Conservation (phyloP, 1,140 invertebrate species). For the Euschistus heros region DNA sequence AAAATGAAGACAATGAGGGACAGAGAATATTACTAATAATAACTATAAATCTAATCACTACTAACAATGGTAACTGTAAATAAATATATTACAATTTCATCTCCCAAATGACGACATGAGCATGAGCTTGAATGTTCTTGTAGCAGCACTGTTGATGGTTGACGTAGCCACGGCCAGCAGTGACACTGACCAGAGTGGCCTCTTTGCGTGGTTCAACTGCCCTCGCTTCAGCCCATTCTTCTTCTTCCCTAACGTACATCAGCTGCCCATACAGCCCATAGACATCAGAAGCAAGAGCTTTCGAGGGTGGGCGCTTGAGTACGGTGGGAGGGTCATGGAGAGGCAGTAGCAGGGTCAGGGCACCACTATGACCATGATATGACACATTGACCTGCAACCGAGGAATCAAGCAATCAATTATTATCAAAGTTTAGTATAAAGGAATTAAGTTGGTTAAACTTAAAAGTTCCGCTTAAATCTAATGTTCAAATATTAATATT, state of each 20-base stretch:
- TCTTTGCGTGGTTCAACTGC: conserved; percentile 59
- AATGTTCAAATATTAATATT: too few species aligned
- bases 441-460: too few species aligned
- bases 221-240: conserved; percentile 53
- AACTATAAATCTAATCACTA: too few species aligned
- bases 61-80: background rate
- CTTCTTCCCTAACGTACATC: conserved; percentile 76
- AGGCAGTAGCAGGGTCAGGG: conserved; percentile 74
- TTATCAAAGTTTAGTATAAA: too few species aligned
- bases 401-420: too few species aligned
- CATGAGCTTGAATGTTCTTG: conserved; percentile 59
- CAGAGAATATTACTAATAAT: too few species aligned
- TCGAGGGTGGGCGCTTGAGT: conserved; percentile 31
- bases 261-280: conserved; percentile 82
- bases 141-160: conserved; percentile 65
- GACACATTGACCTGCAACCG: conserved; percentile 53
- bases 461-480: too few species aligned
- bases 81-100: conserved; percentile 61
- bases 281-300: conserved; percentile 63
- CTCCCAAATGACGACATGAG: conserved; percentile 81
- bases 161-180: conserved; percentile 77
- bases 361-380: conserved; percentile 83
- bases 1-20: too few species aligned
- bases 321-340: conserved; percentile 42
- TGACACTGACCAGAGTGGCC: conserved; percentile 70